Evolutionary conservation across 2,113 vertebrate species (phyloP), one percentile per base, ranked within the genome.

Genomic region (Clupea harengus): DNA sequence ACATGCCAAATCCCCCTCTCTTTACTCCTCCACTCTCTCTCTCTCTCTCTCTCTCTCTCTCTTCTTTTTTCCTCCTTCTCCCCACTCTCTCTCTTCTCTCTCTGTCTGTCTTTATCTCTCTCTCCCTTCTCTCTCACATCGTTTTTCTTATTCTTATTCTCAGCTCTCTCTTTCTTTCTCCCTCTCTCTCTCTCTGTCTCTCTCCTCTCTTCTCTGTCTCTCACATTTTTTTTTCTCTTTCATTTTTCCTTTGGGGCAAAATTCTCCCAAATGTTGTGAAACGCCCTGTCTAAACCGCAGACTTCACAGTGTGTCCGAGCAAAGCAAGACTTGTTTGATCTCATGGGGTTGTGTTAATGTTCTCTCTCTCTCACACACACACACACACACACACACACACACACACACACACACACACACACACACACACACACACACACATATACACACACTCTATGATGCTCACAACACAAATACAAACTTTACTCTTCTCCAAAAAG

Each of bases 201-300:
- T n/a, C 22, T 67, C 60, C 10, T 28, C 25, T 28, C 25, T 28
- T 28, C 64, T 67, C 64, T 28, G 1, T 64, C 18, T 64, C 18
- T 64, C 20, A 9, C 60, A 94, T 83, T 67, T 89, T 86, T 86
- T 54, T 86, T 84, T 85, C 81, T 85, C 20, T 39, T 39, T 39
- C 39, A 39, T 72, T 82, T 78, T 88, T 78, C 85, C 83, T 78
- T 83, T 39, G 32, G 32, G 72, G 72, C 5, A 87, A 87, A 92
- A 90, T 91, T 89, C 89, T 88, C 28, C 88, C 87, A 87, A 91
- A 88, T 84, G 81, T 84, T 78, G 85, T 92, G 93, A 87, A 94
- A 96, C 95, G 93, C 95, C 95, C 95, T 94, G 94, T 95, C 95
- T 94, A 92, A 94, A 93, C 93, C 94, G 89, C 94, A 95, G 94